Base-by-base conservation (phyloP, 2,113 vertebrate species). In the Triplophysa dalaica region DNA sequence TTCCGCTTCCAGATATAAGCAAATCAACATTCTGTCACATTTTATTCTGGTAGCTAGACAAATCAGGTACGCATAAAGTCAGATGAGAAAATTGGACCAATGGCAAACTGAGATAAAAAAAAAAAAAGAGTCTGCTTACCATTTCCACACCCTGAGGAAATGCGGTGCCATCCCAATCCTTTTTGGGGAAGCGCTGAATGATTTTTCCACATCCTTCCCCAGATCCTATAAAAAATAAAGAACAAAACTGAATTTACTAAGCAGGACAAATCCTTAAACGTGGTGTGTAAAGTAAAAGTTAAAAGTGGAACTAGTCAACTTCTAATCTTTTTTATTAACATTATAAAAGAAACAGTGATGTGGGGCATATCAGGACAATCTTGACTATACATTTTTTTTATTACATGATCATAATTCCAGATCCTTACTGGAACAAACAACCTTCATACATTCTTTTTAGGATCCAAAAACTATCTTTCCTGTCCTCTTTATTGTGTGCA, bases 81-180 rank as follows among this genome's bases (percentile, higher is more conserved):
- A 56, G 7, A 7, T 17, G n/a, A 58, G 50, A 17, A 50, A 33
- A 56, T 11, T 17, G 38, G 50, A 38, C 50, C 26, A 56, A 33
- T 38, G 50, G 26, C 26, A 22, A 56, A 33, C 19, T n/a, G 38
- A 21, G 10, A 45, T 63, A 16, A 14, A 6, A 50, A 14, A 6
- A 50, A 14, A 6, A 60, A 41, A 60, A 41, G 21, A 0, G 0
- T 13, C 8, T 45, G 8, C 94, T 94, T 89, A 98, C 98, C 97
- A 99, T 94, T 87, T 99, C 97, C 91, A 99, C 95, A 84, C 98
- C 98, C 85, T 99, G 98, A 73, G 97, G 97, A 88, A 99, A 99
- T 62, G 95, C 96, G 11, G 97, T 98, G 70, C 97, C 96, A 81
- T 95, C 95, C 96, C 97, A 97, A 89, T 99, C 98, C 77, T 94